These are phyloP conservation scores for Aptenodytes patagonicus DNA, from an alignment of 2,113 vertebrate genomes.

Conservation along the genomic window DNA sequence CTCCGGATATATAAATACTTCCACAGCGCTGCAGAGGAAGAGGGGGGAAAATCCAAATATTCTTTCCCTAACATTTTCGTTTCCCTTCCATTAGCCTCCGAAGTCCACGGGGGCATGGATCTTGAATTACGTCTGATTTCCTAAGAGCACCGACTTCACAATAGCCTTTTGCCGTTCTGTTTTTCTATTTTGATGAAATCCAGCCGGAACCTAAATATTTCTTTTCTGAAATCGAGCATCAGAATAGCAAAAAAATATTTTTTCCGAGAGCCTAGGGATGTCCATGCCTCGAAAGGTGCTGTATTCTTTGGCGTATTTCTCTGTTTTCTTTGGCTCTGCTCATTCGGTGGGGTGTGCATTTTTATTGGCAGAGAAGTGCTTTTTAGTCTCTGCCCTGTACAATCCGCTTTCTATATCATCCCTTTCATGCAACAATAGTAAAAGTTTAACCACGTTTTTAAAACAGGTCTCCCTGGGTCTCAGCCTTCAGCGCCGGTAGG, in stretches of 20 bases:
- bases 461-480: conserved; percentile 34
- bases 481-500: background rate
- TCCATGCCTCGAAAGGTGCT: conserved; percentile 41
- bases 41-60: conserved; percentile 33
- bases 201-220: conserved; percentile 50
- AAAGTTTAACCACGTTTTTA: conserved; percentile 40
- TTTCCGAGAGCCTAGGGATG: conserved; percentile 3
- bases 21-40: conserved; percentile 39
- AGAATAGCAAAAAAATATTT: conserved; percentile 8
- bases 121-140: background rate
- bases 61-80: conserved; percentile 35
- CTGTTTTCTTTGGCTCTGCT: conserved; percentile 46
- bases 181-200: conserved; percentile 52
- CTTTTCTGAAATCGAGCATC: conserved; percentile 39
- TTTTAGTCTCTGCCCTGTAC: conserved; percentile 48
- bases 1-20: conserved; percentile 73
- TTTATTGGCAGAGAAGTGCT: conserved; percentile 48
- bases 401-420: conserved; percentile 56
- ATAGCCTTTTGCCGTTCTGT: background rate
- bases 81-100: conserved; percentile 22
- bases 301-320: conserved; percentile 40
- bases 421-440: conserved; percentile 59
- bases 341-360: conserved; percentile 41
- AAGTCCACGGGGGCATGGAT: conserved; percentile 24
- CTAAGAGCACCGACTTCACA: background rate